phyloP scores from a whole-genome alignment of 2,113 vertebrate species.

The Microcebus tavaratra region DNA sequence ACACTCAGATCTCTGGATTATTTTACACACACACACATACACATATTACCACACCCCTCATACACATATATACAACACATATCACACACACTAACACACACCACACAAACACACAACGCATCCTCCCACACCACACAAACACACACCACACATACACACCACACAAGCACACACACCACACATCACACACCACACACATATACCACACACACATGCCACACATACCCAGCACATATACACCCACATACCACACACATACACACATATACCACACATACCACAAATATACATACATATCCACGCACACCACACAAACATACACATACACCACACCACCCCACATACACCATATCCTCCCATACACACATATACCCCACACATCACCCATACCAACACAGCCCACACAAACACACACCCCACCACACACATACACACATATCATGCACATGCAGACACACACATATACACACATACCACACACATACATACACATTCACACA shows the following conservation, averaged over 20 bases:
- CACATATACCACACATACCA: no score
- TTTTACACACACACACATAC: neutral
- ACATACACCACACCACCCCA: no score
- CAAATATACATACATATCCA: no score
- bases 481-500: neutral
- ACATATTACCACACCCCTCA: neutral
- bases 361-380: no score
- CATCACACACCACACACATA: no score
- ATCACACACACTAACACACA: no score
- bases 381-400: no score
- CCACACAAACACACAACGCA: no score
- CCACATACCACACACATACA: neutral
- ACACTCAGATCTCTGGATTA: neutral
- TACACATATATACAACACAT: neutral
- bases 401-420: neutral
- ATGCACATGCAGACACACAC: neutral
- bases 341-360: no score
- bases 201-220: neutral
- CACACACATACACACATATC: neutral
- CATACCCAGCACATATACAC: neutral
- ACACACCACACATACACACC: neutral
- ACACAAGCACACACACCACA: neutral
- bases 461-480: no score
- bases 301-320: no score
- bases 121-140: no score